These are phyloP conservation scores for Staurois parvus DNA, from an alignment of 2,797 vertebrate species.

Conservation along the genomic window DNA sequence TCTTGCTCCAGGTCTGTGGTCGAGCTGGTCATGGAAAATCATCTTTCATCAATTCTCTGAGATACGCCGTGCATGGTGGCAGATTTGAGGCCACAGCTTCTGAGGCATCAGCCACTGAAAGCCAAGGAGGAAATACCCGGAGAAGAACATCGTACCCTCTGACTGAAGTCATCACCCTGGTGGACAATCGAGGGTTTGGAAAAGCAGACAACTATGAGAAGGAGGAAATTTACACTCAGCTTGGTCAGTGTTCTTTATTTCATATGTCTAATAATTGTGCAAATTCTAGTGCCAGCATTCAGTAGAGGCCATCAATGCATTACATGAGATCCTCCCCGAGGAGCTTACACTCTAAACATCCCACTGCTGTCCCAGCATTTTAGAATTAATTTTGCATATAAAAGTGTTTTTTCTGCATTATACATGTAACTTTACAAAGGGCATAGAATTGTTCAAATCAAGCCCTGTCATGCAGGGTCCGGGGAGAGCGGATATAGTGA, in stretches of 20 bases:
- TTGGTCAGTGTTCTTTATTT: not conserved
- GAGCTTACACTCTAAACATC: not conserved
- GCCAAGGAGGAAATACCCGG: not conserved
- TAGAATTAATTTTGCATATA: too few species aligned
- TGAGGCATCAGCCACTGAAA: not conserved
- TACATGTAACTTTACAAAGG: too few species aligned
- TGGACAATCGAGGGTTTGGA: conserved; percentile 20
- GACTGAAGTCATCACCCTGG: not conserved
- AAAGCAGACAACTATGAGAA: not conserved
- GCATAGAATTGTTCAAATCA: too few species aligned
- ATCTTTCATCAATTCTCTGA: conserved; percentile 7
- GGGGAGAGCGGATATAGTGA: too few species aligned
- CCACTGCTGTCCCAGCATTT: too few species aligned
- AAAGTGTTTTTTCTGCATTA: too few species aligned
- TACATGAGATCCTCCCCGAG: not conserved
- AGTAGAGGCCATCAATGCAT: not conserved
- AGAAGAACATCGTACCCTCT: not conserved
- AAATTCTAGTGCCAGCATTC: not conserved
- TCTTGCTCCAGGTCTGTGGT: conserved; percentile 1
- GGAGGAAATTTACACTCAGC: not conserved
- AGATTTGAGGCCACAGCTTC: not conserved
- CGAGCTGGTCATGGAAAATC: not conserved
- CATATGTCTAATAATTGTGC: not conserved
- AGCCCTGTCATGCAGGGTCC: too few species aligned
- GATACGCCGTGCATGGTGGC: not conserved